Evolutionary conservation across 2,797 vertebrate species (phyloP), one percentile per base, ranked within the genome.

Genomic region (Aphelocoma californica): DNA sequence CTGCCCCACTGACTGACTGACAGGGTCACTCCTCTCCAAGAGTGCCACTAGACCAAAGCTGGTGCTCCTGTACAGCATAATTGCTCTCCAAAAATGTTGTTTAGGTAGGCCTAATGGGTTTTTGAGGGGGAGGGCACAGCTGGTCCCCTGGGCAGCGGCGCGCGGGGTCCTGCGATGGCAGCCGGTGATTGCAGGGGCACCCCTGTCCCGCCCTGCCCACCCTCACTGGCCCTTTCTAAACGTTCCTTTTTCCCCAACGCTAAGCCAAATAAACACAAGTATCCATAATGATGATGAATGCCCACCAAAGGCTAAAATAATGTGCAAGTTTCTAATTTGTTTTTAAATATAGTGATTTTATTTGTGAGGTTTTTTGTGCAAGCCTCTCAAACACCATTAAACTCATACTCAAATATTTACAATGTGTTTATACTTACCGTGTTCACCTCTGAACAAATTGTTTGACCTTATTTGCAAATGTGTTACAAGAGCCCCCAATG

Each of bases 381-480:
- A 94, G 91, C 93, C 94, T 97, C 93, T 96, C 96, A 96, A 97
- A 97, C 95, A 96, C 90, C 95, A 96, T 97, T 96, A 97, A 97
- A 96, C 94, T 97, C 96, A 97, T 96, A 96, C 96, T 97, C 95
- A 97, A 97, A 97, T 97, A 97, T 97, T 97, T 97, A 97, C 96
- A 95, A 60, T 34, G 66, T 97, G 93, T 97, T 97, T 97, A 97
- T 97, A 97, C 95, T 97, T 89, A 96, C 94, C 18, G 70, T 86
- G 95, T 92, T 95, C 95, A 95, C 96, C 95, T 95, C 93, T 90
- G 95, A 96, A 96, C 95, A 95, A 96, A 97, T 97, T 97, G 96
- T 97, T 97, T 97, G 97, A 96, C 96, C 97, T 97, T 96, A 96
- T 97, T 97, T 97, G 96, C 97, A 94, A 97, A 97, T 95, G 96